phyloP scores from a whole-genome alignment of 2,888 invertebrate species.

The Itoplectis maculator region DNA sequence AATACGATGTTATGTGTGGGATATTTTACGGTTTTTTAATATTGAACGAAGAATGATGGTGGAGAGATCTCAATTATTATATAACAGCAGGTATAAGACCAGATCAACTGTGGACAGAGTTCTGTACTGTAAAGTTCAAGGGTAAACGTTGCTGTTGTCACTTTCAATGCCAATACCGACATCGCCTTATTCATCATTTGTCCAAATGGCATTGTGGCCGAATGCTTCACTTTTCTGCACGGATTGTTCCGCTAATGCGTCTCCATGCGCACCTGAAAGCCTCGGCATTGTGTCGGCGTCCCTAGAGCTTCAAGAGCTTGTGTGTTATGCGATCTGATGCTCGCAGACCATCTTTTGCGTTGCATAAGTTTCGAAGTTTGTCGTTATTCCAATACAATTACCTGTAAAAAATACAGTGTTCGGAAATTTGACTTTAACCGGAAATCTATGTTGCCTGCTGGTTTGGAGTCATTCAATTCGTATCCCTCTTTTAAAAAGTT shows the following conservation, averaged over 20 bases:
- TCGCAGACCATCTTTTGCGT: not conserved
- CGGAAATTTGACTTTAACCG: not conserved
- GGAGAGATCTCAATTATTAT: not conserved
- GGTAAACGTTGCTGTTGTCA: not conserved
- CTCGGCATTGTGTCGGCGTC: slow-evolving; percentile 3
- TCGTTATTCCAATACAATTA: not conserved
- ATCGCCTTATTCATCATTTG: not conserved
- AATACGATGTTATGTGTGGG: not conserved
- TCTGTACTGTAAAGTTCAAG: not conserved
- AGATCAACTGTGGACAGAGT: not conserved
- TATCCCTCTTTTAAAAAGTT: too few species aligned
- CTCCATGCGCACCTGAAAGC: not conserved
- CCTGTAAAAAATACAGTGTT: not conserved
- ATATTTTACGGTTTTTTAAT: not conserved
- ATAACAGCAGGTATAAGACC: not conserved
- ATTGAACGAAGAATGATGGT: not conserved
- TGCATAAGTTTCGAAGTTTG: not conserved
- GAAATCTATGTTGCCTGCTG: too few species aligned
- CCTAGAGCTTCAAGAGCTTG: not conserved
- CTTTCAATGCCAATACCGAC: not conserved
- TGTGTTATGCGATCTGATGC: not conserved
- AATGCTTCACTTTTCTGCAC: not conserved
- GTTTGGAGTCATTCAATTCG: not conserved
- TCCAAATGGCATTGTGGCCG: not conserved
- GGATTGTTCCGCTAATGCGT: not conserved